Evolutionary conservation across 2,113 vertebrate species (phyloP), one percentile per base, ranked within the genome.

Genomic region (Drymodes brunneopygia): DNA sequence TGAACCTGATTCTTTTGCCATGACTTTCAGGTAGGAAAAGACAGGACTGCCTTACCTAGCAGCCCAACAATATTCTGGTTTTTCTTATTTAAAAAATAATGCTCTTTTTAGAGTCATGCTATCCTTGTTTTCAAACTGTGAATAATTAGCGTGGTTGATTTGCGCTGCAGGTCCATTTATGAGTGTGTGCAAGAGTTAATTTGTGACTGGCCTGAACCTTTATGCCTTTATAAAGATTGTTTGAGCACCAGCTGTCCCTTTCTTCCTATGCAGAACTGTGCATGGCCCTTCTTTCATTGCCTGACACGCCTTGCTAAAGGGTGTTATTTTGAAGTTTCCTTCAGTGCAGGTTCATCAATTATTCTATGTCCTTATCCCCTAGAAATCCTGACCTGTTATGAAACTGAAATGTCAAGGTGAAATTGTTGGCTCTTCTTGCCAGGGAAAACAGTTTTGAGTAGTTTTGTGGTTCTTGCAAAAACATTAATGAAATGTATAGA

Each of bases 1-100:
- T 24, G 98, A 98, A 38, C 96, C 97, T 3, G 98, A 99, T 88
- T 99, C 99, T 2, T 99, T 98, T 15, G 99, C 99, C 96, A 99
- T 99, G 97, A 99, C 99, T 40, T 99, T 99, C 97, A 99, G 99
- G 99, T 99, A 69, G 90, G 96, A 19, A 6, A 58, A 50, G 53
- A 19, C 28, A 20, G 8, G 24, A 47, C 27, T 72, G 28, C 25
- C 23, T 54, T 47, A 28, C 47, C 22, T 72, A 13, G 35, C 19
- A 60, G 60, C 15, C 35, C n/a, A 64, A 53, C 9, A 44, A 1
- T 36, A 28, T 60, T 89, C 10, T 67, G 17, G 0, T 19, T 86
- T 72, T 71, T 24, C 3, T 70, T 67, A 27, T 42, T 44, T 56
- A 16, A 44, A 75, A 82, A 89, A 51, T n/a, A 15, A 28, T 12